Percentiles rank a stretch among this genome's conserved stretches.
Conservation (phyloP, 2,888 invertebrate genomes). For the Rotaria socialis region DNA sequence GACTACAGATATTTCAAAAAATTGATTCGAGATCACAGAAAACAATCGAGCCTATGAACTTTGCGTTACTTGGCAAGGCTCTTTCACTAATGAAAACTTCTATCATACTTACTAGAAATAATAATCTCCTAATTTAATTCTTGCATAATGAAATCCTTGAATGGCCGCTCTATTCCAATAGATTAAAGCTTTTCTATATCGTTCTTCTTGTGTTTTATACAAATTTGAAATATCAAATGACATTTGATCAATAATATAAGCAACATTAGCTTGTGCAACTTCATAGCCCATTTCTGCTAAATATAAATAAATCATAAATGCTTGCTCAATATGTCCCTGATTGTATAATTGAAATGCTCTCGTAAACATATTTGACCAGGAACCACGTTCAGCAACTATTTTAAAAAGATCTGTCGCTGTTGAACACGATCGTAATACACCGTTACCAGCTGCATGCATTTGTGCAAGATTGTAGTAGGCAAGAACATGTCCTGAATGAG, state of each 20-base stretch:
- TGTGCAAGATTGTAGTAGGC: conserved; percentile 92
- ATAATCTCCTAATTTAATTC: conserved; percentile 94
- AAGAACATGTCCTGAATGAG: conserved; percentile 91
- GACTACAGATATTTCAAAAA: too few species aligned
- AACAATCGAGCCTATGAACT: too few species aligned
- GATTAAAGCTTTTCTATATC: conserved; percentile 76
- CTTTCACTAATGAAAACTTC: too few species aligned
- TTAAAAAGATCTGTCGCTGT: conserved; percentile 93
- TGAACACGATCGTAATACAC: conserved; percentile 78
- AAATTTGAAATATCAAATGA: not conserved
- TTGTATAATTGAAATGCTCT: conserved; percentile 82
- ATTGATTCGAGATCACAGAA: too few species aligned
- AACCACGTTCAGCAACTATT: conserved; percentile 91
- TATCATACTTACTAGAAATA: conserved; percentile 71
- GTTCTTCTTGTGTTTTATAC: conserved; percentile 64
- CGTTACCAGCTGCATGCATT: conserved; percentile 94
- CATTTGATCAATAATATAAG: conserved; percentile 74
- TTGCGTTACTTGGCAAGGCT: too few species aligned
- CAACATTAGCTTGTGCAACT: conserved; percentile 93
- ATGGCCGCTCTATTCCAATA: conserved; percentile 89
- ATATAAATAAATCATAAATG: conserved; percentile 82
- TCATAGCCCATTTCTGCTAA: conserved; percentile 91
- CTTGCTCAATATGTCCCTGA: conserved; percentile 72
- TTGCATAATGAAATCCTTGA: conserved; percentile 72
- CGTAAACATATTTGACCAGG: conserved; percentile 68